These are phyloP conservation scores for Leptobrachium ailaonicum DNA, from an alignment of 2,113 vertebrate species.

Conservation along the genomic window DNA sequence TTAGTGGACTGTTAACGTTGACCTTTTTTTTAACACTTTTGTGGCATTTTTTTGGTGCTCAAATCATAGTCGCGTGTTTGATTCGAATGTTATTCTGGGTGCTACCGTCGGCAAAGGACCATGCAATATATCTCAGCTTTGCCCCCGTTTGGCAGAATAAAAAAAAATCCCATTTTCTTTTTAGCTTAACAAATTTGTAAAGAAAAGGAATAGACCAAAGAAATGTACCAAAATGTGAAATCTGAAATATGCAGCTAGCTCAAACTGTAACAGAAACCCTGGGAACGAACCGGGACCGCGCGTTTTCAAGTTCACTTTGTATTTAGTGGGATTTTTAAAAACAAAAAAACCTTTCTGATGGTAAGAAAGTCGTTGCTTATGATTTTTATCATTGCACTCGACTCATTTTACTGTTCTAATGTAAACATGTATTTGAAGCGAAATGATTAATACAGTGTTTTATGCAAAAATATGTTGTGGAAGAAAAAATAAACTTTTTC, in stretches of 20 bases:
- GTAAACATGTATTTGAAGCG: no score
- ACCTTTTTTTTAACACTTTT: not conserved
- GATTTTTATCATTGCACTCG: no score
- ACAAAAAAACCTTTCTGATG: no score
- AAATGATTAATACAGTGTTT: not conserved
- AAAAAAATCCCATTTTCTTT: not conserved
- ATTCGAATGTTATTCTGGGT: not conserved
- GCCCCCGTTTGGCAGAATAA: not conserved
- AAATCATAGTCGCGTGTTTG: not conserved
- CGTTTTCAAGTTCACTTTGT: not conserved
- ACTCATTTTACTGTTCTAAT: no score
- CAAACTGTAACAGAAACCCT: not conserved
- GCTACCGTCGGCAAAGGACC: not conserved
- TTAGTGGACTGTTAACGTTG: not conserved
- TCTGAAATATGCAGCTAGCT: constrained; percentile 53
- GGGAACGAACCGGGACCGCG: not conserved
- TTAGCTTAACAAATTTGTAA: not conserved
- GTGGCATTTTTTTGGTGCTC: not conserved
- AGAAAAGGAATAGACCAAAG: constrained; percentile 57
- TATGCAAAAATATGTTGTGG: not conserved
- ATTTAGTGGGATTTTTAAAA: no score
- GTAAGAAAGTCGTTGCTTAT: no score
- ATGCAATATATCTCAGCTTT: constrained; percentile 9
- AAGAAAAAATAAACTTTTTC: not conserved
- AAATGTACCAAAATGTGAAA: constrained; percentile 65